A percentile compares a stretch with the other conserved stretches of the same genome.
Conservation (phyloP, 2,113 vertebrate species). For the Campylomormyrus tamandua region DNA sequence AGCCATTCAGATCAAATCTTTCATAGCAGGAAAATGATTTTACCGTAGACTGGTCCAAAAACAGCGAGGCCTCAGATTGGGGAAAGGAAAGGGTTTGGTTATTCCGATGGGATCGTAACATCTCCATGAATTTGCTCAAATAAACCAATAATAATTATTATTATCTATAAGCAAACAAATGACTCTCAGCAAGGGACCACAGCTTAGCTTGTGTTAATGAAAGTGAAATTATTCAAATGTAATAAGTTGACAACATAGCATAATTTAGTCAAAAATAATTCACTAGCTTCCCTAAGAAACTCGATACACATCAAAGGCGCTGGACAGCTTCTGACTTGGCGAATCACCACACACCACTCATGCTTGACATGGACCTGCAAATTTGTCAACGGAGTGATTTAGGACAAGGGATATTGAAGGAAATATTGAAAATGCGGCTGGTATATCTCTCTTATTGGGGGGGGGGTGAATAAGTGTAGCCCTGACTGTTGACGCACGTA, state of each 20-base stretch:
- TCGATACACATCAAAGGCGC: neutral
- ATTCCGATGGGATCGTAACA: neutral
- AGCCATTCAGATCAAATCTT: neutral
- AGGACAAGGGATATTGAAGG: neutral
- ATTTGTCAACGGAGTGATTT: neutral
- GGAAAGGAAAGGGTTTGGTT: neutral
- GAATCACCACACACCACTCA: neutral
- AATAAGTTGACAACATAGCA: neutral
- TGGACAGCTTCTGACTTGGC: neutral
- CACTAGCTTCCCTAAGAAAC: neutral
- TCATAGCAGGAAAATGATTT: neutral
- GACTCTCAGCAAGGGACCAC: neutral
- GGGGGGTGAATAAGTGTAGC: neutral
- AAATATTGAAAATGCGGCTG: neutral
- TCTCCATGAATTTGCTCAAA: neutral
- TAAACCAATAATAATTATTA: neutral
- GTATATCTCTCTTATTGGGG: neutral
- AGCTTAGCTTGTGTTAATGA: neutral
- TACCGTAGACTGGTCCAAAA: neutral
- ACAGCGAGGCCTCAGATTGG: neutral
- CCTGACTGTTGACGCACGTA: neutral
- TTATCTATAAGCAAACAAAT: neutral
- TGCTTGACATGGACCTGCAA: neutral
- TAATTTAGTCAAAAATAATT: neutral
- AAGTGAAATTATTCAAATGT: conserved; percentile 3